Evolutionary conservation across 2,888 invertebrate species (phyloP).

Genomic region (Pimpla rufipes): DNA sequence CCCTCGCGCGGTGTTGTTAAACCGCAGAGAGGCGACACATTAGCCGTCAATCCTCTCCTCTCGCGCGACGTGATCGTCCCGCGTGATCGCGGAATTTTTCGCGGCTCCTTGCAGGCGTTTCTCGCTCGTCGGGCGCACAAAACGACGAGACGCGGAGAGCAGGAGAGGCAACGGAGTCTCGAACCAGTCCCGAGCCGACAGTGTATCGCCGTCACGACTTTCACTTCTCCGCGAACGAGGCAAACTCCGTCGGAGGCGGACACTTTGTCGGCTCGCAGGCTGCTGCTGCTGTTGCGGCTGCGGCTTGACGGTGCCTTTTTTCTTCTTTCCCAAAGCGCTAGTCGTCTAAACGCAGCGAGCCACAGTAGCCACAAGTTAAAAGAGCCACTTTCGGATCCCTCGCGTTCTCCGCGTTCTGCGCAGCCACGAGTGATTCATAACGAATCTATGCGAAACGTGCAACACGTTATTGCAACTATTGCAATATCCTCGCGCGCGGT

Average conservation of each 20-base stretch:
- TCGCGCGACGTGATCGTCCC: background rate
- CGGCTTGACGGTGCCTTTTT: background rate
- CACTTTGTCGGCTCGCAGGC: conserved; percentile 65
- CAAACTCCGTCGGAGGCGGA: conserved; percentile 66
- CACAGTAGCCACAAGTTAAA: background rate
- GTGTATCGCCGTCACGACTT: conserved; percentile 53
- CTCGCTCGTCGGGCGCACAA: conserved; percentile 2
- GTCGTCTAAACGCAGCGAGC: background rate
- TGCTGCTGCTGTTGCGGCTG: conserved; percentile 27
- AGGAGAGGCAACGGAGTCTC: conserved; percentile 51
- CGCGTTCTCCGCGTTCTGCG: background rate
- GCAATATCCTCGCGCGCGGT: conserved; percentile 31
- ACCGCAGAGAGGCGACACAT: conserved; percentile 13
- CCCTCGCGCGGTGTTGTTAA: background rate
- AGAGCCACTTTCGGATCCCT: conserved; percentile 41
- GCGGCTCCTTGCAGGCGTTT: conserved; percentile 28
- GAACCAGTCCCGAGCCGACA: conserved; percentile 61
- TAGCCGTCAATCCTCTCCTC: conserved; percentile 9
- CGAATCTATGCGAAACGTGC: conserved; percentile 48
- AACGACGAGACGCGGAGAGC: background rate
- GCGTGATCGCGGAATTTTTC: conserved; percentile 34
- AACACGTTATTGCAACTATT: conserved; percentile 49
- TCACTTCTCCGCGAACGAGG: conserved; percentile 68
- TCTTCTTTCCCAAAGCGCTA: conserved; percentile 47
- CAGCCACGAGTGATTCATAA: conserved; percentile 52